phyloP scores from a whole-genome alignment of 1,140 invertebrate genomes.

The Diprion similis region DNA sequence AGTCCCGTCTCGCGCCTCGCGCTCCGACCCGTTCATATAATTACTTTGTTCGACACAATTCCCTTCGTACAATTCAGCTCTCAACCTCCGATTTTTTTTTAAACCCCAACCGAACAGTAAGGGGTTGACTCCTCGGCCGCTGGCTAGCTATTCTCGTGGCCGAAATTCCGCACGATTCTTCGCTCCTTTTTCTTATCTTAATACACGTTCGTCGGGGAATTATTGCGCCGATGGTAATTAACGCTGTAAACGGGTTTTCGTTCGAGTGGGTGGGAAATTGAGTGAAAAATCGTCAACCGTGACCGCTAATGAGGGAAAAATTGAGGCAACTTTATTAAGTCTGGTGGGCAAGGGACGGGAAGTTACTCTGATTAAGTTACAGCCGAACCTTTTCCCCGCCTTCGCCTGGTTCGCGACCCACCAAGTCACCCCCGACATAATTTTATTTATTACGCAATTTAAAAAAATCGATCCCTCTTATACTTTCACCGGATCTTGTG shows the following conservation, averaged over 20 bases:
- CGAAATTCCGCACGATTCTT: too few relatives aligned
- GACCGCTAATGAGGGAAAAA: slow-evolving; percentile 55
- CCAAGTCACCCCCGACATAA: slow-evolving; percentile 51
- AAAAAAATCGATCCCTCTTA: slow-evolving; percentile 52
- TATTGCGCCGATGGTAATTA: too few relatives aligned
- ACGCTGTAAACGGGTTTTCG: not conserved
- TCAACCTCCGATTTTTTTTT: not conserved
- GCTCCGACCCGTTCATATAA: slow-evolving; percentile 33
- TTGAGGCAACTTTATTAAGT: slow-evolving; percentile 59
- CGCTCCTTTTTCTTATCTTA: too few relatives aligned
- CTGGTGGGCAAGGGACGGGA: slow-evolving; percentile 32
- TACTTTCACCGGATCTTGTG: too few relatives aligned
- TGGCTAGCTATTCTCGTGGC: too few relatives aligned
- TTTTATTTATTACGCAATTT: slow-evolving; percentile 61
- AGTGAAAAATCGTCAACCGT: slow-evolving; percentile 48
- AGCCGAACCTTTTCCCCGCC: slow-evolving; percentile 30
- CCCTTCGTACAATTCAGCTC: slow-evolving; percentile 8
- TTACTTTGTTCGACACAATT: slow-evolving; percentile 45
- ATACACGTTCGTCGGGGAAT: too few relatives aligned
- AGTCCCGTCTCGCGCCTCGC: slow-evolving; percentile 11
- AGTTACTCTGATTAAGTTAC: slow-evolving; percentile 56
- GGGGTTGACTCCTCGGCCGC: too few relatives aligned
- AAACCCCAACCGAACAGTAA: too few relatives aligned
- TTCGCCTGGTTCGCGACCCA: slow-evolving; percentile 23
- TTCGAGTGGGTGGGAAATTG: slow-evolving; percentile 34